Base-by-base conservation (phyloP, 2,113 vertebrate species). In the Chloropsis cyanopogon region DNA sequence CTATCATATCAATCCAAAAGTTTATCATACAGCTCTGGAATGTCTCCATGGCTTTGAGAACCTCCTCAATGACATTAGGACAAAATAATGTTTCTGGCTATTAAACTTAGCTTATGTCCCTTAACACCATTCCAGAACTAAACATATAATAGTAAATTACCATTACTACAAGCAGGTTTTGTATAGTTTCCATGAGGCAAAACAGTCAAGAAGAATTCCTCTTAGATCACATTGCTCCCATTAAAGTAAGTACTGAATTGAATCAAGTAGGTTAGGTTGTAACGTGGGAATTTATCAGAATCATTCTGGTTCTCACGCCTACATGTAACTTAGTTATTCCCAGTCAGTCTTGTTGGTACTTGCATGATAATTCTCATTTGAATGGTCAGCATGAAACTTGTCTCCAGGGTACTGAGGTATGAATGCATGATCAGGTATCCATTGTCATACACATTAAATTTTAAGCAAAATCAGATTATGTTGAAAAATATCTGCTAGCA, bases 261-360 rank as follows among this genome's bases (percentile, higher is more conserved):
- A 84, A 89, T 26, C 66, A 79, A 69, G 63, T 28, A 65, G 61
- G 61, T 49, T 53, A 49, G 44, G 80, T 70, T 71, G 72, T 25
- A 97, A 90, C 4, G 4, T 95, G 93, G 89, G 93, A 96, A 97
- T 96, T 93, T 96, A 96, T 94, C 85, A 92, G 78, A 92, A 54
- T 84, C 61, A 63, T 88, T 79, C 91, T 42, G 78, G 31, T 95
- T 97, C 92, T 95, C 82, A 95, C 37, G 11, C 91, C 94, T 76
- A 94, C 88, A 39, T 26, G 31, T 23, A 70, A 66, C 73, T 78
- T 84, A 52, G 26, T 52, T 91, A 95, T 92, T 91, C 75, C 41
- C 31, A 91, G 92, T 82, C 63, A 85, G 87, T 76, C 85, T 92
- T 97, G 91, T 76, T 84, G 90, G 69, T 72, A 91, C 82, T 92